Percentiles rank a stretch among this genome's conserved stretches.
Conservation (phyloP, 2,888 invertebrate species). For the Crematogaster levior region DNA sequence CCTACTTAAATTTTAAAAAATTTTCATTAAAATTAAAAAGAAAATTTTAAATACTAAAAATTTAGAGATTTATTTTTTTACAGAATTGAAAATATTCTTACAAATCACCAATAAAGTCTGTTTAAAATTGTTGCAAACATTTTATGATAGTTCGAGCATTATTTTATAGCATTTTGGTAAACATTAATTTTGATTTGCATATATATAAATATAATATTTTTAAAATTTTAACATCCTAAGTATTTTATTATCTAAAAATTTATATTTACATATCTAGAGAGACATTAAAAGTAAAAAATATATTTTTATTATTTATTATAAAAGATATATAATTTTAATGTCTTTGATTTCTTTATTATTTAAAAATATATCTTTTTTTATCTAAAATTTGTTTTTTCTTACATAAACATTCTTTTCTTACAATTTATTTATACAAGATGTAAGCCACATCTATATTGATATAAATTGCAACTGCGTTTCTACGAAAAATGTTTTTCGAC, state of each 20-base stretch:
- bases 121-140: not conserved
- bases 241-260: not conserved
- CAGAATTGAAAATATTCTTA: not conserved
- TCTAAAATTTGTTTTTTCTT: not conserved
- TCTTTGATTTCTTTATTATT: no score
- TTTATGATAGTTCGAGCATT: not conserved
- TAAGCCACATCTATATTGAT: not conserved
- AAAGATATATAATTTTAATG: no score
- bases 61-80: not conserved
- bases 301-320: no score
- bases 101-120: not conserved
- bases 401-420: no score
- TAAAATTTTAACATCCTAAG: not conserved
- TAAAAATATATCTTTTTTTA: not conserved
- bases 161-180: not conserved
- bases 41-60: not conserved
- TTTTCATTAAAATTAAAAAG: not conserved
- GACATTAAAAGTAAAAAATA: no score
- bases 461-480: not conserved
- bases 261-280: not conserved
- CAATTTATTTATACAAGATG: conserved; percentile 6
- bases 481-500: not conserved
- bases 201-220: not conserved
- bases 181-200: not conserved
- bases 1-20: not conserved